phyloP scores from a whole-genome alignment of 2,888 invertebrate species.

The Achlya flavicornis region DNA sequence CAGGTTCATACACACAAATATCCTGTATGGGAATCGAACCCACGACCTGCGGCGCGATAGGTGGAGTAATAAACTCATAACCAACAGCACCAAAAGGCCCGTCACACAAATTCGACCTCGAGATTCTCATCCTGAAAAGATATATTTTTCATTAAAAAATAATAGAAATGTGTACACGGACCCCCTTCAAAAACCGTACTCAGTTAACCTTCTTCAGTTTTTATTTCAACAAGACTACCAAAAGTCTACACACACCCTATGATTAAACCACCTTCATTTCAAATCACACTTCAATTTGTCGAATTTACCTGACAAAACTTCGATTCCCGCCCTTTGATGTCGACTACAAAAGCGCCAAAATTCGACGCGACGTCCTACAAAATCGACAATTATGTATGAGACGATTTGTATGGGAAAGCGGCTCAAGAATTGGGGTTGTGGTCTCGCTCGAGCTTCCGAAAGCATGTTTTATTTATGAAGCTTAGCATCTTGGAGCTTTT shows the following conservation, averaged over 20 bases:
- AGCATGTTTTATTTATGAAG: slow-evolving; percentile 11
- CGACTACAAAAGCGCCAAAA: background rate
- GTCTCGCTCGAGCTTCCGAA: background rate
- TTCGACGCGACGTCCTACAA: slow-evolving; percentile 3
- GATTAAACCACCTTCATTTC: background rate
- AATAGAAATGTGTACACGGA: too few species aligned
- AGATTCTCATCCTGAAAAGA: too few species aligned
- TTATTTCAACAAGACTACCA: background rate
- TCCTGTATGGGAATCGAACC: too few species aligned
- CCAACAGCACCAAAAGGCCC: too few species aligned
- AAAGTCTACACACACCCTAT: background rate
- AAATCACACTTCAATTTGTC: background rate
- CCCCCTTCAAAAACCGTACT: too few species aligned
- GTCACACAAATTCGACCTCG: too few species aligned
- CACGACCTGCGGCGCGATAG: too few species aligned
- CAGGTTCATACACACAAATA: too few species aligned
- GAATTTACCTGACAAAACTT: slow-evolving; percentile 10
- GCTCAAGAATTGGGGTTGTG: background rate
- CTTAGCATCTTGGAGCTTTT: background rate
- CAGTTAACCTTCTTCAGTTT: background rate
- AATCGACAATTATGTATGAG: slow-evolving; percentile 13
- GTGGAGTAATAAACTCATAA: too few species aligned
- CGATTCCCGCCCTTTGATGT: slow-evolving; percentile 8
- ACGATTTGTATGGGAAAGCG: slow-evolving; percentile 12
- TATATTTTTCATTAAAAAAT: too few species aligned